Evolutionary conservation across 2,797 vertebrate genomes (phyloP).

Genomic region (Sebastes variabilis): DNA sequence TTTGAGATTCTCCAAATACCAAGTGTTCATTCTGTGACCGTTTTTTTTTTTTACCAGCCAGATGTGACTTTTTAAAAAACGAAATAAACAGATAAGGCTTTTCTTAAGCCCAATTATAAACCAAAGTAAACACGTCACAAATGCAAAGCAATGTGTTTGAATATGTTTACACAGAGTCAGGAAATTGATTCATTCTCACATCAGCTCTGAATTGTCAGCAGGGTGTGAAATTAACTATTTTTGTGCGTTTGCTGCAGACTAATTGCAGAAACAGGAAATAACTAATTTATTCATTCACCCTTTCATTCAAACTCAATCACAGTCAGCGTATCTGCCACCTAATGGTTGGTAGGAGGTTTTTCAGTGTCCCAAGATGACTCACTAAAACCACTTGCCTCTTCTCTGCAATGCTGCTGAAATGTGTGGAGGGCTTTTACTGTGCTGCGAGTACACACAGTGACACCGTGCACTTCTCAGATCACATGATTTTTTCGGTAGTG

Average conservation of each 20-base stretch:
- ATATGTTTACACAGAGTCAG: background rate
- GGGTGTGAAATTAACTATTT: conserved; percentile 15
- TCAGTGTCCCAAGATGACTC: background rate
- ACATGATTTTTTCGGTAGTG: background rate
- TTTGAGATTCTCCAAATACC: conserved; percentile 52
- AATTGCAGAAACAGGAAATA: conserved; percentile 4
- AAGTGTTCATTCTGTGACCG: conserved; percentile 28
- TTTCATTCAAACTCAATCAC: background rate
- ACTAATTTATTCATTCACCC: conserved; percentile 7
- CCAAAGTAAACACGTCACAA: conserved; percentile 14
- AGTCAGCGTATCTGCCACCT: background rate
- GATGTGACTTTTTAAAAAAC: conserved; percentile 32
- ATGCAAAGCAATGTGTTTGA: conserved; percentile 24
- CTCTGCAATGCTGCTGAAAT: background rate
- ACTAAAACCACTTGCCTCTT: background rate
- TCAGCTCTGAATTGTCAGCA: conserved; percentile 2
- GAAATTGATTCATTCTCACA: background rate
- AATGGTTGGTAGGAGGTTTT: background rate
- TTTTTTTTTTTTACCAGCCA: conserved; percentile 33
- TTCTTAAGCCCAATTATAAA: background rate
- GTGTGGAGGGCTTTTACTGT: background rate
- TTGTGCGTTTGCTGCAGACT: background rate
- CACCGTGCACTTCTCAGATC: background rate
- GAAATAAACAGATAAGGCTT: conserved; percentile 3
- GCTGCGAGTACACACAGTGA: background rate